Base-by-base conservation (phyloP, 2,797 vertebrate species). In the Glyptemys insculpta region DNA sequence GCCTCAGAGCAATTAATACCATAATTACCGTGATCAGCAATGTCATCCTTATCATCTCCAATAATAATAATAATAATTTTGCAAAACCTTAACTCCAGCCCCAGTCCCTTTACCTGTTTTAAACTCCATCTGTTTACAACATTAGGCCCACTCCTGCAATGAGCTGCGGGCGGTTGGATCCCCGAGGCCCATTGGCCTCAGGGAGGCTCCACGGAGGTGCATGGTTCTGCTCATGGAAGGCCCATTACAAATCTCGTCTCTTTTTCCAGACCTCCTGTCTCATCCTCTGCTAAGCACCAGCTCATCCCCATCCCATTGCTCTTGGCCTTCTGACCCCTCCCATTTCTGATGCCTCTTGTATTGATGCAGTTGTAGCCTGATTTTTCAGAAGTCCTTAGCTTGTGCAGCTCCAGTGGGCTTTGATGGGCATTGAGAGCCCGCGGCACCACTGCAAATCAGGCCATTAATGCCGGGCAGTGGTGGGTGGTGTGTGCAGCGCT, bases 271-370 rank as follows among this genome's bases (percentile, higher is more conserved):
- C 68, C 21, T 72, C 37, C 37, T 37, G 65, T 23, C 65, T 23
- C n/a, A 19, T 72, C 16, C 79, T 52, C 9, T 56, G 18, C 34
- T 54, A 59, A 34, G 5, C 27, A 49, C 1, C 0, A 0, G 16
- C 18, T 62, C 19, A 34, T 79, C 47, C 78, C 52, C 7, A 85
- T 25, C 54, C 19, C 37, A 41, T 37, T 41, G 37, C 21, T 72
- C 8, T 41, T 72, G 14, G 62, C 14, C 62, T 19, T 41, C 72
- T 44, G 72, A 21, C 72, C 19, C 5, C 37, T 74, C 23, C 72
- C 37, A 37, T 74, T 19, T 37, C 23, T 6, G 72, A 5, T 44
- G 23, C 23, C 21, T 74, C 37, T 25, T 44, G 41, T 10, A 44
- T 10, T 44, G 37, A 44, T 44, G 72, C 72, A 44, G 34, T n/a